phyloP scores from a whole-genome alignment of 2,797 vertebrate species.

The Myoxocephalus aenaeus region DNA sequence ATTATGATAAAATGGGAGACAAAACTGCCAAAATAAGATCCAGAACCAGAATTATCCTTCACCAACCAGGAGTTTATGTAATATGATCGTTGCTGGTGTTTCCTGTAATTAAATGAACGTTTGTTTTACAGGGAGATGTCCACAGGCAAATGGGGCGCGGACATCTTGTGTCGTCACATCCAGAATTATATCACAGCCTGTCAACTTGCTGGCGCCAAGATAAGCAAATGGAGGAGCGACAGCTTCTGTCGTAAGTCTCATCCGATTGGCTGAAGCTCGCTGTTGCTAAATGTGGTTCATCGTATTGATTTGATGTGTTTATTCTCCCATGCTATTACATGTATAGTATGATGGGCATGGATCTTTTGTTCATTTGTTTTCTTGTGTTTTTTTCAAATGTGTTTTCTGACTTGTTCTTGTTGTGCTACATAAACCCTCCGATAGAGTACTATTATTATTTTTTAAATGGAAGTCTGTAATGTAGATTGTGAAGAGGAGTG shows the following conservation, averaged over 20 bases:
- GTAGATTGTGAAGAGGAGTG: too few relatives aligned
- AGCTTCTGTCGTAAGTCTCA: constrained; percentile 44
- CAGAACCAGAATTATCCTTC: background rate
- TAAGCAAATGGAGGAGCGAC: constrained; percentile 34
- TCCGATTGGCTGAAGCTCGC: background rate
- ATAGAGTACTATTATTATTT: too few relatives aligned
- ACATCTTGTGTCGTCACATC: constrained; percentile 36
- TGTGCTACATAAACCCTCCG: too few relatives aligned
- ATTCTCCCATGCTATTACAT: too few relatives aligned
- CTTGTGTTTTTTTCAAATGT: background rate
- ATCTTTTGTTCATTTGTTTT: background rate
- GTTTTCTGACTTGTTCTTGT: background rate
- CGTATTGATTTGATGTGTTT: background rate
- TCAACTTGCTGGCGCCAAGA: constrained; percentile 33
- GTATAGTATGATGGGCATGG: background rate
- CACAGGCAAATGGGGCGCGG: fast-evolving
- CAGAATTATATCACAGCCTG: constrained; percentile 38
- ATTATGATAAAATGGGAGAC: background rate
- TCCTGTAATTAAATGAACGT: background rate
- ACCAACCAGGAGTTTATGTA: background rate
- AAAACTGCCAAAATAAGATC: background rate
- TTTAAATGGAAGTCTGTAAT: too few relatives aligned
- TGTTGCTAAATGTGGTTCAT: background rate
- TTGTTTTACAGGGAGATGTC: constrained; percentile 38
- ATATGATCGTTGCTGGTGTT: background rate